Evolutionary conservation across 2,888 invertebrate species (phyloP).

Genomic region (Eutolmus rufibarbis): DNA sequence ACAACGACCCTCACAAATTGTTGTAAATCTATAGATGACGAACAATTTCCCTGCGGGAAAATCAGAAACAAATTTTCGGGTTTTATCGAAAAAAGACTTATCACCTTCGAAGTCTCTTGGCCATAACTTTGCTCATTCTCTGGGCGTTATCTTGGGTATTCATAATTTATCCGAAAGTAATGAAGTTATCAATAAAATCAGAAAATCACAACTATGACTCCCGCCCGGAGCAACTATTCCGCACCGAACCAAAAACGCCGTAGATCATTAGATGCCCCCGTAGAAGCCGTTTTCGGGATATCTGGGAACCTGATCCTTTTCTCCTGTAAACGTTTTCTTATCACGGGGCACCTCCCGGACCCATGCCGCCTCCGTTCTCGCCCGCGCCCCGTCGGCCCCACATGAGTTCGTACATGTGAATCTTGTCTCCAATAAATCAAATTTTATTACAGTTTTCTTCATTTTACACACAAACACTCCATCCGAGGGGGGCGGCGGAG

Average conservation of each 20-base stretch:
- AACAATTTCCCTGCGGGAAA: background rate
- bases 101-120: background rate
- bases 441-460: conserved; percentile 64
- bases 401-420: conserved; percentile 49
- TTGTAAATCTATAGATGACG: background rate
- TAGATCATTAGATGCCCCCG: conserved; percentile 19
- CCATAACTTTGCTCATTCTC: background rate
- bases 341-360: background rate
- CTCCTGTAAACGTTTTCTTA: conserved; percentile 5
- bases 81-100: background rate
- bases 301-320: conserved; percentile 24
- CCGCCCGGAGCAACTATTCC: background rate
- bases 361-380: background rate
- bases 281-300: background rate
- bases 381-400: background rate
- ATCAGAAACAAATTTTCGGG: background rate
- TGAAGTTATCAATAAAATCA: conserved; percentile 34
- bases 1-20: too few relatives aligned
- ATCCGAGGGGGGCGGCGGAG: background rate
- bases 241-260: background rate
- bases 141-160: background rate
- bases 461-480: conserved; percentile 50
- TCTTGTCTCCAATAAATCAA: conserved; percentile 64
- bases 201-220: conserved; percentile 12
- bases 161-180: conserved; percentile 26